Conservation (phyloP, 2,888 invertebrate genomes). For the Himalopsyche japonica region DNA sequence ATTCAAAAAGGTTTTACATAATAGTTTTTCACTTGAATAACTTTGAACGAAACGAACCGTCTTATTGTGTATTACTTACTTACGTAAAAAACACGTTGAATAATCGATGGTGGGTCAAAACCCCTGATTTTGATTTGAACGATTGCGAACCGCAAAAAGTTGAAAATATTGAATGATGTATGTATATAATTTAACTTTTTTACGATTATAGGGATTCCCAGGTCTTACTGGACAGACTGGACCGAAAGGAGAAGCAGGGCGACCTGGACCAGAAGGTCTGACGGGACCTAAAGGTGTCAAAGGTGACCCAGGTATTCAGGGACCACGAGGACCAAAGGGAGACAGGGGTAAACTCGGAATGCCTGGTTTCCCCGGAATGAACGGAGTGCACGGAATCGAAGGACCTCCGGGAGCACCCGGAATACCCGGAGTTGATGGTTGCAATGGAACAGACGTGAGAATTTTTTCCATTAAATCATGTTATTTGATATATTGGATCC, state of each 20-base stretch:
- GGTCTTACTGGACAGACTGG: conserved; percentile 75
- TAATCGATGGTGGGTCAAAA: too few relatives aligned
- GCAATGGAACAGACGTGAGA: conserved; percentile 92
- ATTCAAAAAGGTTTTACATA: too few relatives aligned
- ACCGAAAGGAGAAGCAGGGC: conserved; percentile 75
- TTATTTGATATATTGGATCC: too few relatives aligned
- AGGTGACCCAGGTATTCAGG: conserved; percentile 82
- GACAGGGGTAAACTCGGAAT: conserved; percentile 84
- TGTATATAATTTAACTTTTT: neutral
- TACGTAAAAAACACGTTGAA: too few relatives aligned
- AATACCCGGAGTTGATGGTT: conserved; percentile 87
- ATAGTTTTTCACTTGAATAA: too few relatives aligned
- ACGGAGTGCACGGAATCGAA: conserved; percentile 72
- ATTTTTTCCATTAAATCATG: neutral
- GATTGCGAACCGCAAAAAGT: neutral
- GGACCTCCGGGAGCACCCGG: conserved; percentile 77
- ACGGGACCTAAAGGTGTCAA: conserved; percentile 87
- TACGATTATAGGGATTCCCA: conserved; percentile 66
- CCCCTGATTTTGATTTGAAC: too few relatives aligned
- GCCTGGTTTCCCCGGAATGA: conserved; percentile 82
- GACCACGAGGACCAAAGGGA: conserved; percentile 81
- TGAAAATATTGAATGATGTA: neutral
- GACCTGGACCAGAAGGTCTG: conserved; percentile 82
- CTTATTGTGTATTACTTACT: too few relatives aligned
- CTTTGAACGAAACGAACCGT: too few relatives aligned